Percentiles rank a stretch among this genome's conserved stretches.
Evolutionary conservation across 2,888 invertebrate genomes (phyloP).

Genomic region (Eristalinus aeneus): DNA sequence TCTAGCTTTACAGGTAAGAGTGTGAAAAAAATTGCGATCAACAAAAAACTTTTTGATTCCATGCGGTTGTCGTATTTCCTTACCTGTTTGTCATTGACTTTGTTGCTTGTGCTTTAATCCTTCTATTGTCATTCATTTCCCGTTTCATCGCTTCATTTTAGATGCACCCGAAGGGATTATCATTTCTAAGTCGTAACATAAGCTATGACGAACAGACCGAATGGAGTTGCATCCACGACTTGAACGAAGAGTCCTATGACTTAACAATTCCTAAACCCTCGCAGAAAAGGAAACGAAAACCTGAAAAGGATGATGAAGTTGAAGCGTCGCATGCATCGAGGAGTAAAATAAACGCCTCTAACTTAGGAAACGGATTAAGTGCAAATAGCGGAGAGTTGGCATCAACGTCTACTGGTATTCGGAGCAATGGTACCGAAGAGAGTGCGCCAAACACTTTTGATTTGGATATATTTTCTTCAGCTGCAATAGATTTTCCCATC

Average conservation of each 20-base stretch:
- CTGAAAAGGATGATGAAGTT: slow-evolving; percentile 73
- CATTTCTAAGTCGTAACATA: slow-evolving; percentile 92
- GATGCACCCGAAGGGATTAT: slow-evolving; percentile 84
- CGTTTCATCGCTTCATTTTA: slow-evolving; percentile 44
- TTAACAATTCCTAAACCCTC: slow-evolving; percentile 75
- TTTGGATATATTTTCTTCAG: background rate
- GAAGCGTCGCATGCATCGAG: slow-evolving; percentile 10
- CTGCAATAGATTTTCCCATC: background rate
- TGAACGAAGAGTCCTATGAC: slow-evolving; percentile 85
- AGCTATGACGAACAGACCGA: slow-evolving; percentile 92
- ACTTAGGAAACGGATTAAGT: background rate
- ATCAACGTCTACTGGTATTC: slow-evolving; percentile 52
- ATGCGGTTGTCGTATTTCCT: background rate
- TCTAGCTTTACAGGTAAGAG: slow-evolving; percentile 88
- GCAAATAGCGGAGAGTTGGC: slow-evolving; percentile 49
- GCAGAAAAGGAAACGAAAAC: slow-evolving; percentile 71
- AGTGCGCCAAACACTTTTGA: background rate
- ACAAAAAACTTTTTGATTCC: no score
- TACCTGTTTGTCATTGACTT: background rate
- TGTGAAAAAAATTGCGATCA: no score
- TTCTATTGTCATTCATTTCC: no score
- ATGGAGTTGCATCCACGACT: slow-evolving; percentile 97
- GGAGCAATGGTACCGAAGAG: background rate
- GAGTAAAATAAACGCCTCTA: background rate
- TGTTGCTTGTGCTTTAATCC: no score